Percentiles rank a stretch among this genome's conserved stretches.
Evolutionary conservation across 2,113 vertebrate species (phyloP).

Genomic region (Ailuropoda melanoleuca): DNA sequence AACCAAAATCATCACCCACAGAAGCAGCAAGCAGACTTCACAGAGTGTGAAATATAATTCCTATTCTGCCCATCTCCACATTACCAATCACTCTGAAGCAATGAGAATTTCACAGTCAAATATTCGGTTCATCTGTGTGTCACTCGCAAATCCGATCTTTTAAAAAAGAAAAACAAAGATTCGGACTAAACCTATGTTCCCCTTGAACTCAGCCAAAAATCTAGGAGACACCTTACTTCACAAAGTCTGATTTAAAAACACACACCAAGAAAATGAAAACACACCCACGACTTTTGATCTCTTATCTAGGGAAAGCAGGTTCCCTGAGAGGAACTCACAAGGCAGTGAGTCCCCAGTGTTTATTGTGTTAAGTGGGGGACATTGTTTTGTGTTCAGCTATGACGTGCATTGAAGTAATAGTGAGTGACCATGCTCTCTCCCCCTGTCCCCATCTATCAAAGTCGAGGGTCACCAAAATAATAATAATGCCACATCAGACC

Average conservation of each 20-base stretch:
- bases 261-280: conserved; percentile 62
- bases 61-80: background rate
- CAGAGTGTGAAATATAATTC: background rate
- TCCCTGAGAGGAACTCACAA: conserved; percentile 53
- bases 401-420: background rate
- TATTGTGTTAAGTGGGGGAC: conserved; percentile 65
- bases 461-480: conserved; percentile 4
- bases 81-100: background rate
- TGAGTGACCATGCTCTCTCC: background rate
- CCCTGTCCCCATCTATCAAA: background rate
- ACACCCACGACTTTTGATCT: conserved; percentile 66
- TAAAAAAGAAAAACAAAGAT: background rate
- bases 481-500: background rate
- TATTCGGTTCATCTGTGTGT: background rate
- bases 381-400: conserved; percentile 57
- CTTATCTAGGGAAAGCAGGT: conserved; percentile 75
- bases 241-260: conserved; percentile 51
- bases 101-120: background rate
- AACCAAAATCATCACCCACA: background rate
- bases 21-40: background rate
- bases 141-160: background rate
- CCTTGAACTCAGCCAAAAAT: background rate
- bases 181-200: background rate
- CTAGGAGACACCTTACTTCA: background rate
- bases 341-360: conserved; percentile 37